Evolutionary conservation across 2,113 vertebrate species (phyloP).

Genomic region (Myocastor coypus): DNA sequence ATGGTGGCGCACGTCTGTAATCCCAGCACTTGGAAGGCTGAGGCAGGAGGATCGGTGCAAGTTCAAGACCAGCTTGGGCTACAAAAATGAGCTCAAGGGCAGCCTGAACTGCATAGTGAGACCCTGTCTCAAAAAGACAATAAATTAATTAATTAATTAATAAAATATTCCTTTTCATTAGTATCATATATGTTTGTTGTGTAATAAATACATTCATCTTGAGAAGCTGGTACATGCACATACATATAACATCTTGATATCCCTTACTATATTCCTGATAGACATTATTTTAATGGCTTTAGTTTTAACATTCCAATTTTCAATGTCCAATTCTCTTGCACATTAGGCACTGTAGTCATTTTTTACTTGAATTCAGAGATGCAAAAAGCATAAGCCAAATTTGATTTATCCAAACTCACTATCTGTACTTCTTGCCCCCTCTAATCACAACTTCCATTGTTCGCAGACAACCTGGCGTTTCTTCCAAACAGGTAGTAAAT

Average conservation of each 20-base stretch:
- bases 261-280: background rate
- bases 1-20: too few relatives aligned
- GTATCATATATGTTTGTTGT: background rate
- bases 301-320: background rate
- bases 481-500: conserved; percentile 43
- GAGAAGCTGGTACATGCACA: background rate
- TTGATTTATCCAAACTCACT: conserved; percentile 16
- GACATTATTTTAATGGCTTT: background rate
- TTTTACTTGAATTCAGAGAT: conserved; percentile 43
- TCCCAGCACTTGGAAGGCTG: too few relatives aligned
- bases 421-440: background rate
- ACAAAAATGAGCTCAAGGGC: too few relatives aligned
- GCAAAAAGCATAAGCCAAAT: background rate
- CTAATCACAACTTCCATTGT: background rate
- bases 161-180: too few relatives aligned
- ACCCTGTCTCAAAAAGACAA: too few relatives aligned
- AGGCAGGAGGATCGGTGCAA: too few relatives aligned
- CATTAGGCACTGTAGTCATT: background rate
- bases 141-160: too few relatives aligned
- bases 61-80: too few relatives aligned
- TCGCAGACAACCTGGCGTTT: conserved; percentile 40
- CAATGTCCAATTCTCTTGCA: background rate
- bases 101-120: too few relatives aligned
- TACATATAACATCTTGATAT: background rate
- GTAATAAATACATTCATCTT: background rate